Evolutionary conservation across 2,113 vertebrate genomes (phyloP).

Genomic region (Phocoena sinus): DNA sequence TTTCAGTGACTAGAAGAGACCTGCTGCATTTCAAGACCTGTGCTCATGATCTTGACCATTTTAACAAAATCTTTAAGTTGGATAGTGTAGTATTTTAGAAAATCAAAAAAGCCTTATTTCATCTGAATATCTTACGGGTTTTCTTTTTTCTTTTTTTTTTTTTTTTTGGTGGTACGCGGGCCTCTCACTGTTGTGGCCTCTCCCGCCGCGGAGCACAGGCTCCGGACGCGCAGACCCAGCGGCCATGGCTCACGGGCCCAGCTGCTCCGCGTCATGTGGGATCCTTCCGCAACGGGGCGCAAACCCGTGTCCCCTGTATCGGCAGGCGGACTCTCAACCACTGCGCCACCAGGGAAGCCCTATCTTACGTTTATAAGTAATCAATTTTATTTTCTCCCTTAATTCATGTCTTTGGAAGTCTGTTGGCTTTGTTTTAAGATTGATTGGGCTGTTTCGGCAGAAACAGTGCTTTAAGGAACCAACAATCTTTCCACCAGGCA

Average conservation of each 20-base stretch:
- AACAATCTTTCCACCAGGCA: not conserved
- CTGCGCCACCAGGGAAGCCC: too few species aligned
- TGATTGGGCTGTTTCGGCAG: not conserved
- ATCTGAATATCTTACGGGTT: not conserved
- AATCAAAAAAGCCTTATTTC: not conserved
- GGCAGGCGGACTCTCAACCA: too few species aligned
- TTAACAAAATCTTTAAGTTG: not conserved
- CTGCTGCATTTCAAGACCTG: not conserved
- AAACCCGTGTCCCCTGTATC: too few species aligned
- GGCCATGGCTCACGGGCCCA: too few species aligned
- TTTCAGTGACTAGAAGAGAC: not conserved
- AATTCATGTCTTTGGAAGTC: not conserved
- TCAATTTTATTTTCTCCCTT: not conserved
- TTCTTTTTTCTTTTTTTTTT: too few species aligned
- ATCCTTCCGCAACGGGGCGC: too few species aligned
- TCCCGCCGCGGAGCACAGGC: too few species aligned
- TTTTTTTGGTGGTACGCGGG: too few species aligned
- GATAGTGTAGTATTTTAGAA: not conserved
- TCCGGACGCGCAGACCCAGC: too few species aligned
- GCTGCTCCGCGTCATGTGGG: too few species aligned
- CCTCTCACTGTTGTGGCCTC: too few species aligned
- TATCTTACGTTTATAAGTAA: not conserved
- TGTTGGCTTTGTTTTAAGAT: not conserved
- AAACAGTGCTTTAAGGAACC: not conserved
- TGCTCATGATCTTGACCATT: not conserved